Conservation (phyloP, 2,113 vertebrate species). For the Neofelis nebulosa region DNA sequence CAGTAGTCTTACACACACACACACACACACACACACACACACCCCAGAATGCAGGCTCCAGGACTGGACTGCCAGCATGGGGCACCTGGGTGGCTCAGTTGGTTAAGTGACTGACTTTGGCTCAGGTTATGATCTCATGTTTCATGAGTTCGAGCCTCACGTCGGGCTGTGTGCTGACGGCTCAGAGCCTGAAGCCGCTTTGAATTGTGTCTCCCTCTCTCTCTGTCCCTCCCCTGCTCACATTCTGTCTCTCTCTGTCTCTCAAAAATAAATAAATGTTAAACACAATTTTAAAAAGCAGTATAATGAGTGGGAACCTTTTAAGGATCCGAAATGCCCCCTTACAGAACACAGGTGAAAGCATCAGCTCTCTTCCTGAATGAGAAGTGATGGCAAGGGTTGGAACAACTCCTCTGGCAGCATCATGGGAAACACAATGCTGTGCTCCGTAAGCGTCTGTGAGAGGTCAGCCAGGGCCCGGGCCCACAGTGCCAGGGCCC, state of each 20-base stretch:
- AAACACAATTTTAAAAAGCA: background rate
- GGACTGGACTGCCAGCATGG: background rate
- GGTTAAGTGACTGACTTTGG: too few relatives aligned
- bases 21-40: background rate
- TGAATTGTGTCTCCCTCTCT: too few relatives aligned
- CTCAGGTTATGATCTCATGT: background rate
- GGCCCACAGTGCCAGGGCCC: background rate
- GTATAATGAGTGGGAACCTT: background rate
- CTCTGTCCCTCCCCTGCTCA: too few relatives aligned
- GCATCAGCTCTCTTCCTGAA: background rate
- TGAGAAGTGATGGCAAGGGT: background rate
- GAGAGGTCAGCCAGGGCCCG: background rate
- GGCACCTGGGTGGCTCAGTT: too few relatives aligned
- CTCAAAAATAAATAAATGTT: too few relatives aligned
- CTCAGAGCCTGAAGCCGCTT: too few relatives aligned
- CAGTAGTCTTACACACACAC: background rate
- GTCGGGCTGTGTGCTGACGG: too few relatives aligned
- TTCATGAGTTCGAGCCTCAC: too few relatives aligned
- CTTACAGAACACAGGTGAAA: background rate
- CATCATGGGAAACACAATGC: background rate
- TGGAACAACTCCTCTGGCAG: background rate
- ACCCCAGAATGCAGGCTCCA: background rate
- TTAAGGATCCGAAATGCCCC: background rate
- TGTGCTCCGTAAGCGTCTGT: background rate
- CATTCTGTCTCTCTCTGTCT: too few relatives aligned